Percentiles rank a stretch among this genome's conserved stretches.
Conservation (phyloP, 2,797 vertebrate genomes). For the Etheostoma perlongum region DNA sequence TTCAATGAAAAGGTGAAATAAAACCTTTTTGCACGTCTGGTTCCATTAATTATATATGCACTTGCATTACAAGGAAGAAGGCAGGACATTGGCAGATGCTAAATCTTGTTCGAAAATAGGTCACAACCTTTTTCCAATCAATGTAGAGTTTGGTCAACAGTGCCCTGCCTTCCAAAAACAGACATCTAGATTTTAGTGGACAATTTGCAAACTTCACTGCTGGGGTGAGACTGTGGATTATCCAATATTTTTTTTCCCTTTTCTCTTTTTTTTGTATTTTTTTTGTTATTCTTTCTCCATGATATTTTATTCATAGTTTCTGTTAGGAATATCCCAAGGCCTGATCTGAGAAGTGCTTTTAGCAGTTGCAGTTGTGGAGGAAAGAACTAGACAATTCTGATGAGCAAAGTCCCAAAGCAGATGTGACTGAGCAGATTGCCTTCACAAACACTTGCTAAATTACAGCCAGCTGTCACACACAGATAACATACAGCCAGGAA, state of each 20-base stretch:
- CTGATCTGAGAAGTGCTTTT: constrained; percentile 27
- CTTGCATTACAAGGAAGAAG: constrained; percentile 4
- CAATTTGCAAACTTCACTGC: constrained; percentile 14
- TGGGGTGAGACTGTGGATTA: constrained; percentile 27
- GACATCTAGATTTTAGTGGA: neutral
- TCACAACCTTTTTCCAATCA: constrained; percentile 5
- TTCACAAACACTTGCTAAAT: constrained; percentile 47
- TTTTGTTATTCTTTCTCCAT: constrained; percentile 19
- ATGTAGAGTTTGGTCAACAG: constrained; percentile 4
- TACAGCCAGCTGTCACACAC: constrained; percentile 58
- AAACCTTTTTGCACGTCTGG: neutral
- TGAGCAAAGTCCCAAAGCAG: constrained; percentile 48
- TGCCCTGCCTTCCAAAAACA: constrained; percentile 8
- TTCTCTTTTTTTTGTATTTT: constrained; percentile 8
- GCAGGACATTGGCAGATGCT: constrained; percentile 4
- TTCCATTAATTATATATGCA: constrained; percentile 33
- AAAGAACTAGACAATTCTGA: constrained; percentile 42
- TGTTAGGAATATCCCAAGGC: constrained; percentile 29
- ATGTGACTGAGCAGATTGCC: constrained; percentile 44
- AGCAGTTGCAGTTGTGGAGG: constrained; percentile 1
- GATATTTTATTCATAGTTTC: constrained; percentile 29
- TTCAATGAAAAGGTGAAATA: neutral
- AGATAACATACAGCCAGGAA: constrained; percentile 43
- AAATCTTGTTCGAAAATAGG: constrained; percentile 28
- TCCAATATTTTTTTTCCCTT: constrained; percentile 18